phyloP scores from a whole-genome alignment of 2,797 vertebrate genomes.

The Scyliorhinus canicula region DNA sequence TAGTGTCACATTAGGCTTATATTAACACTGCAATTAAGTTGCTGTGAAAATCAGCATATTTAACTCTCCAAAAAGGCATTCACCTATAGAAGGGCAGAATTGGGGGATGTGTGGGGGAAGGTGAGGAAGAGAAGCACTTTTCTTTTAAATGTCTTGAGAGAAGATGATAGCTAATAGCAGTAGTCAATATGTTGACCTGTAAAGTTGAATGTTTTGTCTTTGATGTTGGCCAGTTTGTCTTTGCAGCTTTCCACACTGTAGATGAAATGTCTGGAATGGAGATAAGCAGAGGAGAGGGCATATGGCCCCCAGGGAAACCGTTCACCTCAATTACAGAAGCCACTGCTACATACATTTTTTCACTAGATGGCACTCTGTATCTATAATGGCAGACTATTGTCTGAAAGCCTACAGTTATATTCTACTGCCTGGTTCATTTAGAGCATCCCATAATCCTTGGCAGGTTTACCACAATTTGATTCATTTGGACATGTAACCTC shows the following conservation, averaged over 20 bases:
- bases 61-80: not conserved
- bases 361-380: constrained; percentile 53
- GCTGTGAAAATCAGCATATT: not conserved
- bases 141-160: not conserved
- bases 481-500: constrained; percentile 39
- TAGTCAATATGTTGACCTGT: not conserved
- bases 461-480: constrained; percentile 39
- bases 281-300: constrained; percentile 23
- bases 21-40: too few species aligned
- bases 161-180: not conserved
- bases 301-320: not conserved
- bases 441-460: constrained; percentile 43
- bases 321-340: not conserved
- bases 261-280: constrained; percentile 31
- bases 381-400: constrained; percentile 43
- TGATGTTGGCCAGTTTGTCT: constrained; percentile 3
- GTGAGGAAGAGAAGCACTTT: not conserved
- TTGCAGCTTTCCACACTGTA: constrained; percentile 15
- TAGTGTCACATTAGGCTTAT: too few species aligned
- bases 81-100: not conserved
- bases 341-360: constrained; percentile 15
- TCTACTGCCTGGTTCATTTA: constrained; percentile 30
- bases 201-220: constrained; percentile 6
- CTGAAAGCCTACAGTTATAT: constrained; percentile 38
- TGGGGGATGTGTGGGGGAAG: not conserved